Conservation (phyloP, 2,113 vertebrate genomes). For the Heliornis fulica region DNA sequence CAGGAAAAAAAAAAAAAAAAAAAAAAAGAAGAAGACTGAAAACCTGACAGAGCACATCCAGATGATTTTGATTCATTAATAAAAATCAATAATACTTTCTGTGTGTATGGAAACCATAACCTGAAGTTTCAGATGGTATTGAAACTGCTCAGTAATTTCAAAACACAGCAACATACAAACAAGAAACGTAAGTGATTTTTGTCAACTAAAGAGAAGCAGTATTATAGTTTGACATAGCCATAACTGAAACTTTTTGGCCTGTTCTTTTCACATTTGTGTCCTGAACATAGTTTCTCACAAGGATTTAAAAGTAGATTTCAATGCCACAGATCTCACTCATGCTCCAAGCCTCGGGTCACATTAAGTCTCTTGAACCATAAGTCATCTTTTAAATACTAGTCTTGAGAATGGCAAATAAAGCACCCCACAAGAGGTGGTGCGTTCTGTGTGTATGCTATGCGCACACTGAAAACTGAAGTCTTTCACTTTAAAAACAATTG, state of each 20-base stretch:
- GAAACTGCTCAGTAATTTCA: neutral
- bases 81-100: neutral
- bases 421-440: neutral
- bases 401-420: neutral
- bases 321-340: neutral
- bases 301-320: neutral
- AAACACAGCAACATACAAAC: neutral
- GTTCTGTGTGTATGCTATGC: neutral
- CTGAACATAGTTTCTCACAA: neutral
- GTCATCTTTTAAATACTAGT: neutral
- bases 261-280: neutral
- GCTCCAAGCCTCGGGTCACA: neutral
- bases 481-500: neutral
- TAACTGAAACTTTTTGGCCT: neutral
- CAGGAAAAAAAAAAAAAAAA: neutral
- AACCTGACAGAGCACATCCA: neutral
- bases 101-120: neutral
- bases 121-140: neutral
- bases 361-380: neutral
- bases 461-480: neutral
- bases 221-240: neutral
- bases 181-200: neutral
- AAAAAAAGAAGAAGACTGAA: neutral
- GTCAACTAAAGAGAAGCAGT: neutral
- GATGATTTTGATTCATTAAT: neutral